Evolutionary conservation across 23 tunicate genomes (phyloP), one percentile per base, ranked within the genome.

Genomic region (Phallusia fumigata): DNA sequence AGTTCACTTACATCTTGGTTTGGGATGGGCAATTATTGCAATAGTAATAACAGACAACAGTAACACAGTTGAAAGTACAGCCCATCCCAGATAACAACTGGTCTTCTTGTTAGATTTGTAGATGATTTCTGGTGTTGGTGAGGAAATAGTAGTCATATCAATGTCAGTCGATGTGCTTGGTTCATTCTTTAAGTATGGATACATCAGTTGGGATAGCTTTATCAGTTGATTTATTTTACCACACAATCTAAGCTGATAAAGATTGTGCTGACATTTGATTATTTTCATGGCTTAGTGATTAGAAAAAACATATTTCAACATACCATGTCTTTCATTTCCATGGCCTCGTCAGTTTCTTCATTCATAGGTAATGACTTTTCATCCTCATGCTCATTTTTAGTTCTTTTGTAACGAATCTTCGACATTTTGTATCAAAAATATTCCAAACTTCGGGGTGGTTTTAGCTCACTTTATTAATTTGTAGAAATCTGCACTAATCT

Each of bases 291-390:
- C 47, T 3, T 10, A 40, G 47, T 40, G 10, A 40, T 3, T 3
- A 3, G 10, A 40, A 40, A 10, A 3, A 40, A 10, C 8, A 40
- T 3, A 40, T 40, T 40, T 3, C 10, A 40, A 58, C 26, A 58
- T 30, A 84, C 87, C 75, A 84, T 47, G n/a, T 75, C 50, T 22
- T 84, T 40, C 87, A 84, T 84, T 81, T 81, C 84, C 31, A 81
- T 65, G 24, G 40, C 87, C 28, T 47, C 87, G 22, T 76, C 75
- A 44, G 32, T 36, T 77, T 34, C 80, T 28, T 44, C 87, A 84
- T 84, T 53, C 75, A 84, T 53, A 8, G 87, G 81, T 5, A 84
- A 40, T 47, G 87, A 81, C 26, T 47, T 35, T 58, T 84, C 87
- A 53, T 84, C 87, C 19, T 76, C 81, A 75, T 52, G 75, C 2